phyloP scores from a whole-genome alignment of 1,140 invertebrate species.

The Drosophila neocordata region DNA sequence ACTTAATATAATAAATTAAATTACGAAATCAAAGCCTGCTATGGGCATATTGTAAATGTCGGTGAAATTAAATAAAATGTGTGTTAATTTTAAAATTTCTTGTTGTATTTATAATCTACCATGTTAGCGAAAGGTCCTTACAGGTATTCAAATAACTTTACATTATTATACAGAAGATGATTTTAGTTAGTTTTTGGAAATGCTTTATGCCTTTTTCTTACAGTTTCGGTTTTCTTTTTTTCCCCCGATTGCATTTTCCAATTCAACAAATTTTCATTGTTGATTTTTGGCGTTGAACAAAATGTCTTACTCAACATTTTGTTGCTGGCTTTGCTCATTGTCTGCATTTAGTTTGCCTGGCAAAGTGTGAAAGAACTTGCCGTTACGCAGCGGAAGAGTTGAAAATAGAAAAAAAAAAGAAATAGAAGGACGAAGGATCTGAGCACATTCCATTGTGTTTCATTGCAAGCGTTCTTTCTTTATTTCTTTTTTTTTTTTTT shows the following conservation, averaged over 20 bases:
- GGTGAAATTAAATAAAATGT: constrained; percentile 73
- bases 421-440: constrained; percentile 40
- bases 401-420: constrained; percentile 42
- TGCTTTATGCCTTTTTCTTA: too few relatives aligned
- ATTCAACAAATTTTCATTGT: constrained; percentile 49
- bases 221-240: too few relatives aligned
- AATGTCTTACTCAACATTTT: constrained; percentile 53
- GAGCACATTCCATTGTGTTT: constrained; percentile 54
- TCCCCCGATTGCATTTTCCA: constrained; percentile 33
- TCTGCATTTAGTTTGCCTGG: constrained; percentile 60
- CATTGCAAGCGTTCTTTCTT: constrained; percentile 28
- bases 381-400: constrained; percentile 62
- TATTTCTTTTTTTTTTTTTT: background rate
- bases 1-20: constrained; percentile 51
- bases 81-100: constrained; percentile 66
- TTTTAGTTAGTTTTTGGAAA: too few relatives aligned
- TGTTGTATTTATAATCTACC: too few relatives aligned
- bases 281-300: constrained; percentile 64
- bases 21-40: constrained; percentile 64
- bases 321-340: constrained; percentile 46
- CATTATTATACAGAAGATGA: too few relatives aligned
- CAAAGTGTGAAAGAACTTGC: constrained; percentile 64
- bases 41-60: constrained; percentile 72
- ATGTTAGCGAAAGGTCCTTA: too few relatives aligned
- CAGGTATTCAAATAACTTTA: too few relatives aligned